These are phyloP conservation scores for Heliconius aoede DNA, from an alignment of 2,888 invertebrate genomes.

Conservation along the genomic window DNA sequence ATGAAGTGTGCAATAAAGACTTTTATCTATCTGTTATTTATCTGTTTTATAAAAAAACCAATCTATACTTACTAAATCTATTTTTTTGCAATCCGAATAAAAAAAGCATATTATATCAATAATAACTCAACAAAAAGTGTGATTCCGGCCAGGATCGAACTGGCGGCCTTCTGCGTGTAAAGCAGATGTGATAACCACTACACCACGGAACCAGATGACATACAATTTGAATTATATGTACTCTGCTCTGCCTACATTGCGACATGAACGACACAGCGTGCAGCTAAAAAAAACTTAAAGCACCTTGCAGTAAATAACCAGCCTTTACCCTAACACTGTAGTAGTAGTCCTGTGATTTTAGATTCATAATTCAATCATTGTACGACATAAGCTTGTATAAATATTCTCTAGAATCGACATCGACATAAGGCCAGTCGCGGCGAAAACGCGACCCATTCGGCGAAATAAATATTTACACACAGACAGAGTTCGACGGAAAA, in stretches of 20 bases:
- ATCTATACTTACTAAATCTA: not conserved
- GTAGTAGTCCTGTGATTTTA: not conserved
- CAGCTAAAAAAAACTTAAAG: not conserved
- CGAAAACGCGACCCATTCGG: no score
- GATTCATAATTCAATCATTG: not conserved
- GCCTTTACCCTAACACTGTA: not conserved
- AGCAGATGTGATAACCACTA: constrained; percentile 69
- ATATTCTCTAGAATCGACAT: not conserved
- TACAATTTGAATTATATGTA: not conserved
- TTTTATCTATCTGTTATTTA: no score
- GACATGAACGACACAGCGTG: no score
- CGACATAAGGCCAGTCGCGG: no score
- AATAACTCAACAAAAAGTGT: constrained; percentile 46
- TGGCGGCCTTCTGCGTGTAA: constrained; percentile 72
- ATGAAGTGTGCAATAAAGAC: no score
- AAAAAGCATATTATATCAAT: not conserved
- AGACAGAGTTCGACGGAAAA: no score
- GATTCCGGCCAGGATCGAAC: constrained; percentile 83
- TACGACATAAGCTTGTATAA: constrained; percentile 1
- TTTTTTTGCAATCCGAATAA: not conserved
- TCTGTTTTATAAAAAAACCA: not conserved
- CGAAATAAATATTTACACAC: no score
- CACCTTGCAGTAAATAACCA: not conserved
- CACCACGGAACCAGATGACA: constrained; percentile 72
- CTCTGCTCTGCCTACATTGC: no score